Evolutionary conservation across 2,888 invertebrate species (phyloP), one percentile per base, ranked within the genome.

Genomic region (Autographa gamma): DNA sequence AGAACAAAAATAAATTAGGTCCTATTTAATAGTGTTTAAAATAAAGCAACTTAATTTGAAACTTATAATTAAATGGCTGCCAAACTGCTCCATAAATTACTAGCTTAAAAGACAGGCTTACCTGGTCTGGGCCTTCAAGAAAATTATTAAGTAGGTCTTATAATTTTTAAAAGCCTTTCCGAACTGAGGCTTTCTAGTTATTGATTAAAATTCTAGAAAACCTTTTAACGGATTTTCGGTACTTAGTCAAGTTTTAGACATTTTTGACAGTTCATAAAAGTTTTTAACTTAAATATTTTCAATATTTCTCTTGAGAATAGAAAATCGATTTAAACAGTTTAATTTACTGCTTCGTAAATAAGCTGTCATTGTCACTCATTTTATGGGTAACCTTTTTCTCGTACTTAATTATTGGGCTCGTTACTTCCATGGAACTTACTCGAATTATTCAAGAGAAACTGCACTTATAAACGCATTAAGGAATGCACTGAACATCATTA

Each of bases 21-120:
- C 2, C 56, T 48, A 34, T 66, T 38, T 48, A 70, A 63, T 67
- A 68, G 48, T 54, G 7, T 69, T 69, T 58, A 11, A 60, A 71
- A 71, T 60, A 70, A 76, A 80, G 73, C 76, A 82, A 85, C 85
- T 86, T 56, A n/a, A 63, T 78, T 74, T 52, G 16, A 58, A 63
- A 65, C 72, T 78, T 75, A 81, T 81, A 76, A 69, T 79, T 76
- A 76, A 81, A 74, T 78, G 69, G 76, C 61, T 63, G n/a, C n/a
- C 52, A 18, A 31, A 31, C 16, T 19, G n/a, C 32, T 8, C 43
- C 72, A 66, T 81, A 74, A 79, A 71, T 80, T 76, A 68, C 63
- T 25, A 62, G 52, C 62, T 64, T 61, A 59, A 71, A 63, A 67
- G 34, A 18, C 38, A 54, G 25, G 11, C 34, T 48, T n/a, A 48